These are phyloP conservation scores for Steinernema hermaphroditum DNA, from an alignment of 2,888 invertebrate genomes.

Conservation along the genomic window DNA sequence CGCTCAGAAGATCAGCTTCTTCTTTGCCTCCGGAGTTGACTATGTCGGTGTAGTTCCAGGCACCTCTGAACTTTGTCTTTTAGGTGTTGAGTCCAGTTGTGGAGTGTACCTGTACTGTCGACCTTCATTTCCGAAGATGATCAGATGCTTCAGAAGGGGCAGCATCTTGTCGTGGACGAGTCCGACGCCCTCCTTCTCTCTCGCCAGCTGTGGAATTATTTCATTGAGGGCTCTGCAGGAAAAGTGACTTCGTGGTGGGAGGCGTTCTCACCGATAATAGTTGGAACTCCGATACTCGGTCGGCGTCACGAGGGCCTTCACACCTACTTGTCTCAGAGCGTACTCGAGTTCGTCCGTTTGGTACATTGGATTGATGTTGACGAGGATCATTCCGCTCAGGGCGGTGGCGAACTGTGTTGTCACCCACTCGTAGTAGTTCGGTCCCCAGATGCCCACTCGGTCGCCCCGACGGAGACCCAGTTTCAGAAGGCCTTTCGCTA, in stretches of 20 bases:
- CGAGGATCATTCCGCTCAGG: conserved; percentile 76
- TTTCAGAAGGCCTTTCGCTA: conserved; percentile 76
- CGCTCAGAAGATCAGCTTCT: conserved; percentile 64
- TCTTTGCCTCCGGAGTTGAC: conserved; percentile 66
- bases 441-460: conserved; percentile 78
- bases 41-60: conserved; percentile 68
- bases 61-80: conserved; percentile 67
- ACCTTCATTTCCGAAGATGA: conserved; percentile 68
- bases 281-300: conserved; percentile 73
- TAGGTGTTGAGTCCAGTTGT: not conserved
- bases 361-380: conserved; percentile 78
- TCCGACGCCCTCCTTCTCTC: conserved; percentile 42
- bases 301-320: conserved; percentile 74
- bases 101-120: not conserved
- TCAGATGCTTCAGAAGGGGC: conserved; percentile 70
- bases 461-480: conserved; percentile 77
- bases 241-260: too few species aligned
- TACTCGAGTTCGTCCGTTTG: conserved; percentile 76
- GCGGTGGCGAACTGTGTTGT: conserved; percentile 75
- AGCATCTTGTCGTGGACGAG: conserved; percentile 44
- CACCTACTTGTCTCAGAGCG: conserved; percentile 74
- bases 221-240: conserved; percentile 26
- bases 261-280: conserved; percentile 70
- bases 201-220: conserved; percentile 36
- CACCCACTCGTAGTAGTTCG: conserved; percentile 78